Evolutionary conservation across 1,140 invertebrate species (phyloP).

Genomic region (Dreissena polymorpha): DNA sequence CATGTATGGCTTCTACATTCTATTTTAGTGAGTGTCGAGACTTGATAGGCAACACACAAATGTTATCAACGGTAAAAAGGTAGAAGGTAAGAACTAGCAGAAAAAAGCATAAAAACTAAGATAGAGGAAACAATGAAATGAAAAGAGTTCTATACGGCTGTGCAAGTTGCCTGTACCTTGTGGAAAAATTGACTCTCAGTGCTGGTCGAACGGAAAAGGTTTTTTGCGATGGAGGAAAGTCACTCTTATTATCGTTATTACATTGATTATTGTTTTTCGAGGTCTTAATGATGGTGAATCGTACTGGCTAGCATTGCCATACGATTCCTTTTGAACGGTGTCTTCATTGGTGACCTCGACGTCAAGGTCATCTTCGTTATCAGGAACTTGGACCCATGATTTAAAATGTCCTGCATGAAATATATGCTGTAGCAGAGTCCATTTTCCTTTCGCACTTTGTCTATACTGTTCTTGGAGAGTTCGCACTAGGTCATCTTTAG

Average conservation of each 20-base stretch:
- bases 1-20: too few species aligned
- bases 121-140: neutral
- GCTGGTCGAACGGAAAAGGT: neutral
- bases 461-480: constrained; percentile 36
- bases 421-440: constrained; percentile 28
- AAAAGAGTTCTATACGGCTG: neutral
- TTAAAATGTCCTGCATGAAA: neutral
- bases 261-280: too few species aligned
- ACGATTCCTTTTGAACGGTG: too few species aligned
- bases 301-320: too few species aligned
- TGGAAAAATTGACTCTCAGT: constrained; percentile 27
- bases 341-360: too few species aligned
- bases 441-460: constrained; percentile 44
- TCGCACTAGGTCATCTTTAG: constrained; percentile 26
- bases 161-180: neutral
- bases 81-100: too few species aligned
- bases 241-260: constrained; percentile 9
- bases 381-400: neutral
- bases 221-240: constrained; percentile 2
- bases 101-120: neutral
- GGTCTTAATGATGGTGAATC: too few species aligned
- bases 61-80: neutral
- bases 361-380: too few species aligned
- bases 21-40: too few species aligned
- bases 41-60: neutral